Base-by-base conservation (phyloP, 2,113 vertebrate genomes). In the Gymnarchus niloticus region DNA sequence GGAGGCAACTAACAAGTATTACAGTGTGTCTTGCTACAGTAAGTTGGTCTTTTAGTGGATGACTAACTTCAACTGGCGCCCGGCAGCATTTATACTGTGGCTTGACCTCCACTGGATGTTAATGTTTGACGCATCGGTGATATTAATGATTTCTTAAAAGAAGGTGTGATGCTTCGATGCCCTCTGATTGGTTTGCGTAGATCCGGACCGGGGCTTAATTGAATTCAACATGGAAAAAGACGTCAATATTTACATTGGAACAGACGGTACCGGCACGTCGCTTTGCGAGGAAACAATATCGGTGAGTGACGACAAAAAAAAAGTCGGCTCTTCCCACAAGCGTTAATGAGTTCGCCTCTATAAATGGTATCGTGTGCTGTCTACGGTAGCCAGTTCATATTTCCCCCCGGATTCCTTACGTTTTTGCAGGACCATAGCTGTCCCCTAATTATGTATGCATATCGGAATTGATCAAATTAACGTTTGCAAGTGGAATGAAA, bases 81-180 rank as follows among this genome's bases (percentile, higher is more conserved):
- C 90, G 85, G 92, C 91, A 89, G 92, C 93, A 93, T 95, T 94
- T 95, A 95, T 95, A 94, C 90, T 89, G 92, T 90, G 21, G 90
- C 76, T 89, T 89, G 86, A 49, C 61, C 85, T 87, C 87, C 86
- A 80, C 81, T 87, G 85, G 88, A 89, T 85, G 89, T 89, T 92
- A 89, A 89, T 90, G 93, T 94, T 94, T 95, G 94, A 95, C 94
- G 94, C 93, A 93, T 93, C 90, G 88, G 88, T 93, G 90, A 93
- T 93, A 95, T 95, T 92, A 95, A 95, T 94, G 93, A 95, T 93
- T 94, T 93, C 89, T 92, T 92, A 93, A 93, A 94, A 94, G 92
- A 93, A 94, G 94, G 94, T 94, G 94, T 94, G 91, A 91, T 93
- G 92, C 91, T 87, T 90, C 90, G 85, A 76, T 65, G 90, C 48